phyloP scores from a whole-genome alignment of 2,797 vertebrate species.

The Danio tinwini region DNA sequence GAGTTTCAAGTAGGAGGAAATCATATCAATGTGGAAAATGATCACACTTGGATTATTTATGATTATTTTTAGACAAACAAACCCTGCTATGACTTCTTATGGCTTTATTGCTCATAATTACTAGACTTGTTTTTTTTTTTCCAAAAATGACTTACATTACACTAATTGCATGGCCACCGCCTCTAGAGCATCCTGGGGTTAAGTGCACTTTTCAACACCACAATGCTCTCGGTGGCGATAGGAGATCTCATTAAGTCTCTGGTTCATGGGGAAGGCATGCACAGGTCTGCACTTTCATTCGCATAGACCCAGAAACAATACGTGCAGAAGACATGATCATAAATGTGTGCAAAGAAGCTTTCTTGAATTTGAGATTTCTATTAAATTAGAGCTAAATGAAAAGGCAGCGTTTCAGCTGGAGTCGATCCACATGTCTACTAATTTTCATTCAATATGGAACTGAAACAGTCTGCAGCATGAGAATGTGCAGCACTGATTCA shows the following conservation, averaged over 20 bases:
- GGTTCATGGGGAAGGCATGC: not conserved
- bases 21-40: not conserved
- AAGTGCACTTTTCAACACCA: conserved; percentile 42
- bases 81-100: not conserved
- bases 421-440: not conserved
- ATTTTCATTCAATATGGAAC: not conserved
- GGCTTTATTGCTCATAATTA: conserved; percentile 30
- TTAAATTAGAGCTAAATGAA: conserved; percentile 3
- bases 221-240: conserved; percentile 28
- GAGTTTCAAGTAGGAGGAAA: not conserved
- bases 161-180: conserved; percentile 29
- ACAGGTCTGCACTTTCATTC: not conserved
- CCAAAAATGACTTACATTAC: conserved; percentile 38
- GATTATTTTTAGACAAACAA: not conserved
- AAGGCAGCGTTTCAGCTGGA: not conserved
- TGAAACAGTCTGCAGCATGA: not conserved
- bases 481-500: not conserved
- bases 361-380: not conserved
- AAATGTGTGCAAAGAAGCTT: conserved; percentile 17
- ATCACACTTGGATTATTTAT: not conserved
- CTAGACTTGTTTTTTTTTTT: conserved; percentile 1
- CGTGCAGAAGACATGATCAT: not conserved
- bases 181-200: conserved; percentile 36
- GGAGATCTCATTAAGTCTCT: conserved; percentile 37
- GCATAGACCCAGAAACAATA: not conserved